A percentile compares a stretch with the other conserved stretches of the same genome.
These are phyloP conservation scores for Procambarus clarkii DNA, from an alignment of 1,140 invertebrate species.

Conservation along the genomic window DNA sequence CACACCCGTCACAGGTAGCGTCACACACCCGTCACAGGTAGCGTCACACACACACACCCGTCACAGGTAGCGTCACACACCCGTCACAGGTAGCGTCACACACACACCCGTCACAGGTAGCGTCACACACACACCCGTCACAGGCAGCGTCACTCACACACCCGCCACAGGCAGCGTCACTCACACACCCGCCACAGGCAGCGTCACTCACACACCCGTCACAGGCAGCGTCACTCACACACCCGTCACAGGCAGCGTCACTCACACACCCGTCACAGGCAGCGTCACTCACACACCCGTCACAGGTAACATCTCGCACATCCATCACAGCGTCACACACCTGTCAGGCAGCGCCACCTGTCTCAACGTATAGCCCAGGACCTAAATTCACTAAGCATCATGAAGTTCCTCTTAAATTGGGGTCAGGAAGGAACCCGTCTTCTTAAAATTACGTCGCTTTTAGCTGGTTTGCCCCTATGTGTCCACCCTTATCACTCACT, in stretches of 20 bases:
- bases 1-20: background rate
- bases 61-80: constrained; percentile 57
- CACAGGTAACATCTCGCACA: background rate
- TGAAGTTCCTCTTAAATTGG: background rate
- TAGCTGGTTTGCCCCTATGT: too few relatives aligned
- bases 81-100: constrained; percentile 10
- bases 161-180: constrained; percentile 8
- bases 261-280: background rate
- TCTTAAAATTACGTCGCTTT: too few relatives aligned
- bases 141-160: constrained; percentile 20
- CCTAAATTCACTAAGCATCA: background rate
- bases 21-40: background rate
- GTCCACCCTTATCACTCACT: too few relatives aligned
- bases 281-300: background rate
- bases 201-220: constrained; percentile 40
- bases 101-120: constrained; percentile 67
- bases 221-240: constrained; percentile 7
- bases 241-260: constrained; percentile 17
- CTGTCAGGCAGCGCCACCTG: background rate
- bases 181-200: constrained; percentile 64
- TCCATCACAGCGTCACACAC: background rate
- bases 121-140: constrained; percentile 44
- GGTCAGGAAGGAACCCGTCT: background rate
- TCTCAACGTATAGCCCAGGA: background rate
- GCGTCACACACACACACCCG: constrained; percentile 47